phyloP scores from a whole-genome alignment of 2,113 vertebrate species.

The Tragulus kanchil region DNA sequence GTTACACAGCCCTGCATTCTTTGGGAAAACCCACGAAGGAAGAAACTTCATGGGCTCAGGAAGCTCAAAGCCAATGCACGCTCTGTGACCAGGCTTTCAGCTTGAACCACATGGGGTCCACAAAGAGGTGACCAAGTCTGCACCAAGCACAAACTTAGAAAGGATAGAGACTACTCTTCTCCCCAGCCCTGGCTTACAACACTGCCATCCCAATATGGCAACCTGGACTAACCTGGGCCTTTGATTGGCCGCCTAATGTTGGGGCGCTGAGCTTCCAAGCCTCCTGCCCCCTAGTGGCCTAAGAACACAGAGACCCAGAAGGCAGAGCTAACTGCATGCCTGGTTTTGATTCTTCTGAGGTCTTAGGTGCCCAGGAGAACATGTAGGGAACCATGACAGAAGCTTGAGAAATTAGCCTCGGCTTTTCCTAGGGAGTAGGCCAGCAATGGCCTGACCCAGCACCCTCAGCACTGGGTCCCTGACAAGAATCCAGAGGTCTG shows the following conservation, averaged over 20 bases:
- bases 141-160: background rate
- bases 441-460: background rate
- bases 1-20: background rate
- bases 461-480: background rate
- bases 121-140: conserved; percentile 6
- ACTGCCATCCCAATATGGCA: background rate
- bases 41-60: background rate
- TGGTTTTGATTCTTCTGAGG: background rate
- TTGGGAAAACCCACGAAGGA: background rate
- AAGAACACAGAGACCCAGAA: background rate
- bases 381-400: background rate
- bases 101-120: background rate
- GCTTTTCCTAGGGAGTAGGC: background rate
- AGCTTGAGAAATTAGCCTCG: background rate
- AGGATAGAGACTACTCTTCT: background rate
- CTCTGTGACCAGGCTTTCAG: background rate
- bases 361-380: background rate
- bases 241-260: background rate
- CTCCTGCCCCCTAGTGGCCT: background rate
- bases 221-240: background rate
- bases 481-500: background rate
- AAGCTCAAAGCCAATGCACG: background rate
- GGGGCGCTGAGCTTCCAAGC: background rate
- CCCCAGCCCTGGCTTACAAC: background rate
- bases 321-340: background rate